Evolutionary conservation across 2,797 vertebrate species (phyloP).

Genomic region (Poeciliopsis presidionis): DNA sequence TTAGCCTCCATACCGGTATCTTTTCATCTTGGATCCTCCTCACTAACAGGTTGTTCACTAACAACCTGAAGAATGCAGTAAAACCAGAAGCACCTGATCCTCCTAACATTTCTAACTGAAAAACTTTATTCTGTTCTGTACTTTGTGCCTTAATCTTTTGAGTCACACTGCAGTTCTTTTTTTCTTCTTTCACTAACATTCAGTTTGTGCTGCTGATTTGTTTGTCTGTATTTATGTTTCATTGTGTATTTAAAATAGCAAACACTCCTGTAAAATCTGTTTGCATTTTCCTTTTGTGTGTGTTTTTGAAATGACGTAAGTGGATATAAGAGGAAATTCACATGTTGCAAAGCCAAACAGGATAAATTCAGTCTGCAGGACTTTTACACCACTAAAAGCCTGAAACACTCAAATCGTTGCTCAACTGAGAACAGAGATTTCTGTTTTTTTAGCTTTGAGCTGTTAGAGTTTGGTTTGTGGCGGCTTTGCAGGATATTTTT

Average conservation of each 20-base stretch:
- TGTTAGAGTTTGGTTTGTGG: background rate
- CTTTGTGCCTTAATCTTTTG: constrained; percentile 63
- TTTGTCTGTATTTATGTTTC: too few relatives aligned
- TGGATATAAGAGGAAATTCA: background rate
- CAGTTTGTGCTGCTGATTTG: constrained; percentile 2
- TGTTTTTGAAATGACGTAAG: background rate
- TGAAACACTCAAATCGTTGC: background rate
- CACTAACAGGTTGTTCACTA: constrained; percentile 55
- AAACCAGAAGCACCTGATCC: constrained; percentile 47
- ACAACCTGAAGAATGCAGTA: constrained; percentile 56
- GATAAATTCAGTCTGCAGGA: background rate
- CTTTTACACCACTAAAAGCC: constrained; percentile 1
- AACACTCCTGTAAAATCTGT: background rate
- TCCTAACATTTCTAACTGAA: constrained; percentile 42
- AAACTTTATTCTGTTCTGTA: constrained; percentile 11
- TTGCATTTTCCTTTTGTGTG: background rate
- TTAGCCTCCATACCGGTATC: constrained; percentile 85
- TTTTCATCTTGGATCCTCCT: constrained; percentile 58
- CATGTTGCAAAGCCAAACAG: background rate
- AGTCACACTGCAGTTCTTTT: constrained; percentile 21
- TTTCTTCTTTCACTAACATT: background rate
- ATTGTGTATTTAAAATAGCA: background rate
- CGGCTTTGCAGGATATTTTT: background rate
- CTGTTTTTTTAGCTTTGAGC: background rate
- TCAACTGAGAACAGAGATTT: background rate